Conservation (phyloP, 2,797 vertebrate genomes). For the Paratrypauchen microcephalus region DNA sequence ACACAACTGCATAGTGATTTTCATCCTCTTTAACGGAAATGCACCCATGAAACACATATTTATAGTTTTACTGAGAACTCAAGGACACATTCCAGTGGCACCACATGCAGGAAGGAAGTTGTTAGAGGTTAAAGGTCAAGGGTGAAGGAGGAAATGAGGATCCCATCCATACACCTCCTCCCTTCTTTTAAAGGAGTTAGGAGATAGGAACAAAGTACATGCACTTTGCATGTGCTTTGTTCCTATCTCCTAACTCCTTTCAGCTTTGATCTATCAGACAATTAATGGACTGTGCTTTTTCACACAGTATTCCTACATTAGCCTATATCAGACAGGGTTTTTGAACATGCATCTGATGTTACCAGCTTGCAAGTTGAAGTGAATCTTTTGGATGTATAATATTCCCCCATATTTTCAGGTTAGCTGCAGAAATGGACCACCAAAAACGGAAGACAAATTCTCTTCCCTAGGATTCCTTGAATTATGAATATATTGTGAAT, state of each 20-base stretch:
- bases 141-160: constrained; percentile 55
- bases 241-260: constrained; percentile 1
- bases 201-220: no score
- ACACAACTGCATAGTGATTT: constrained; percentile 29
- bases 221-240: not conserved
- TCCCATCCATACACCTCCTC: constrained; percentile 24
- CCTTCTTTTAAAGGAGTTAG: no score
- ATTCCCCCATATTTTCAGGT: no score
- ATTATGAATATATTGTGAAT: not conserved
- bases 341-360: not conserved
- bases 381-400: no score
- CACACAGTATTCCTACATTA: not conserved
- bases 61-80: constrained; percentile 37
- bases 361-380: not conserved
- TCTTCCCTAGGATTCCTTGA: not conserved
- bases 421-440: no score
- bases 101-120: constrained; percentile 47
- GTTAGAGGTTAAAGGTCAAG: constrained; percentile 54
- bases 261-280: constrained; percentile 14
- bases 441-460: no score
- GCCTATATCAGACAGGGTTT: not conserved
- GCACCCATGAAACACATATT: constrained; percentile 19
- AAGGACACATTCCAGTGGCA: constrained; percentile 42
- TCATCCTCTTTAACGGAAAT: constrained; percentile 28
- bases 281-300: not conserved